phyloP scores from a whole-genome alignment of 2,797 vertebrate genomes.

The Denticeps clupeoides region DNA sequence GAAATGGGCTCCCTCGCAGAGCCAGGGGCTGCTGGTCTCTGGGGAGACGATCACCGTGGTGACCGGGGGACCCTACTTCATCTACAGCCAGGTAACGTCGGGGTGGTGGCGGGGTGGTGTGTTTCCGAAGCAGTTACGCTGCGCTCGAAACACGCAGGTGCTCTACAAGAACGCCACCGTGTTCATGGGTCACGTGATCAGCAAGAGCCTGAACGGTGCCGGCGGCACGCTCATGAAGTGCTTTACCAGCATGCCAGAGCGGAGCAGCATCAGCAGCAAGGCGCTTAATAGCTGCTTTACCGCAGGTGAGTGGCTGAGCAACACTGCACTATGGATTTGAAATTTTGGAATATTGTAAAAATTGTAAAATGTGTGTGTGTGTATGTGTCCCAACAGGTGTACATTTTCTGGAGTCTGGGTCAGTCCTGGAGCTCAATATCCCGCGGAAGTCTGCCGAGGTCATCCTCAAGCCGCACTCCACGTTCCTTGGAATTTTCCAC shows the following conservation, averaged over 20 bases:
- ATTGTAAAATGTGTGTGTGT: neutral
- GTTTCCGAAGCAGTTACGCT: neutral
- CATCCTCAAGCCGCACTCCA: constrained; percentile 20
- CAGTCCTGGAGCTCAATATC: constrained; percentile 29
- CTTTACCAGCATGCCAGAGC: constrained; percentile 28
- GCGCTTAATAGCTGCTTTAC: constrained; percentile 36
- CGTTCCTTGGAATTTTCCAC: constrained; percentile 35
- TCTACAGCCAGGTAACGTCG: constrained; percentile 35
- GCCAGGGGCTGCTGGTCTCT: constrained; percentile 29
- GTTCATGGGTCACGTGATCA: constrained; percentile 39
- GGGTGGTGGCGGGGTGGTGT: neutral
- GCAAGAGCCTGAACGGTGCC: constrained; percentile 19
- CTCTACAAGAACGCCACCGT: constrained; percentile 30
- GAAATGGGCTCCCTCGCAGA: constrained; percentile 26
- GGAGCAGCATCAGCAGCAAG: constrained; percentile 8
- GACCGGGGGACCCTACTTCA: constrained; percentile 30
- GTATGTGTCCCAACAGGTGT: constrained; percentile 19
- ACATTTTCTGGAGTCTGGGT: constrained; percentile 33
- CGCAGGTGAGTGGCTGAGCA: constrained; percentile 28
- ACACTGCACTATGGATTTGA: too few relatives aligned
- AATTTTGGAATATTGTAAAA: neutral
- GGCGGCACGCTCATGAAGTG: constrained; percentile 36
- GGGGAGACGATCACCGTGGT: constrained; percentile 29
- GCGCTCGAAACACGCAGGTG: constrained; percentile 17
- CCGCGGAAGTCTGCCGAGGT: constrained; percentile 30